Base-by-base conservation (phyloP, 2,797 vertebrate species). In the Brachyrhaphis roseni region DNA sequence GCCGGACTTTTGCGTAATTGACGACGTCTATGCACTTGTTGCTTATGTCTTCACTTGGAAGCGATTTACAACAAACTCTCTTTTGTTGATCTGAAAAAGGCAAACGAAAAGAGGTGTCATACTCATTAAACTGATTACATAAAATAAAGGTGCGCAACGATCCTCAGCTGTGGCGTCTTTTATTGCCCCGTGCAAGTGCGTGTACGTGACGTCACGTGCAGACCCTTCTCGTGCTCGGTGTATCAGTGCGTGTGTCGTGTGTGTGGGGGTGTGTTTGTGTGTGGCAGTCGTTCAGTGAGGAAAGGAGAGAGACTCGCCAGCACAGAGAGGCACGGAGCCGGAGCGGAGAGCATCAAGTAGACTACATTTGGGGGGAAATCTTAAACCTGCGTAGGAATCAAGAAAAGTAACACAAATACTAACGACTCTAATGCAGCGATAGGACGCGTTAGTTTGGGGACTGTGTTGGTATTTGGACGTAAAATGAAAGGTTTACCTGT, bases 401-500 rank as follows among this genome's bases (percentile, higher is more conserved):
- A 41, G 15, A 7, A n/a, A 43, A 39, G 5, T 28, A 34, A 1
- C 4, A 10, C 20, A 64, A 39, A 23, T 26, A 41, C 23, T 23
- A 68, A 64, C 16, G 20, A 20, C 16, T 43, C 18, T 39, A 28
- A 57, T 13, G 49, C 18, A 12, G 39, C 51, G 36, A 59, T 47
- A 43, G 46, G 31, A 73, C 66, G 66, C 34, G n/a, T 47, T 59
- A 1, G 36, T 73, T 74, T 74, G 71, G 16, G 2, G 41, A 10
- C 47, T 26, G 36, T 53, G 74, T 80, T 66, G 73, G 36, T 78
- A 36, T 72, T 49, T 84, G 88, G 92, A 91, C 85, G 76, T 85
- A 94, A 73, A 90, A 94, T 94, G 92, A 93, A 84, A 84, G 85
- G 88, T 55, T 84, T 88, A 91, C 89, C 87, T 89, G 91, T 79